Evolutionary conservation across 2,888 invertebrate genomes (phyloP), one percentile per base, ranked within the genome.

Genomic region (Eristalis arbustorum): DNA sequence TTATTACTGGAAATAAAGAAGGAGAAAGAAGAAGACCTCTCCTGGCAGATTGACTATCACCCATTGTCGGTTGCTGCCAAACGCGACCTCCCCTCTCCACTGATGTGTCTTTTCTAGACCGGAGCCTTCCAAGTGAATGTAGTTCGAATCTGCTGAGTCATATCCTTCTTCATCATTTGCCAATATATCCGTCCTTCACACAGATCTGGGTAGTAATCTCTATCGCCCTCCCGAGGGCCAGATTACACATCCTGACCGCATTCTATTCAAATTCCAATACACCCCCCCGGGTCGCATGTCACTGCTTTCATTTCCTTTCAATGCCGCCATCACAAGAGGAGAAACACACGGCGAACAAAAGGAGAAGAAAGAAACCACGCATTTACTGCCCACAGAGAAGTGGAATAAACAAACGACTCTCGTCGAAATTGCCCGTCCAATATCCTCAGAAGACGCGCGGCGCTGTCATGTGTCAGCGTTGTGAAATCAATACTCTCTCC

Each of bases 401-500:
- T 14, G 37, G 49, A 28, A 71, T 13, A 67, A 77, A 64, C 40
- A 75, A 72, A 64, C 4, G 10, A 73, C 73, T 77, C 69, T 63
- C 37, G 23, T 25, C 31, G 64, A 64, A 80, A 69, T 67, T 37
- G 31, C 2, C 42, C 42, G 61, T 73, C 72, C 11, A 61, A 74
- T 64, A 64, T 49, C 49, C 57, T 4, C 25, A 40, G 1, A 22
- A n/a, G 23, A 14, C 6, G 40, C 56, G 25, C 34, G 23, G 57
- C 67, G 4, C 31, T 63, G 62, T 62, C 66, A 80, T 76, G 73
- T 84, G 77, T 77, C 72, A 59, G 10, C 28, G 49, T 10, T 40
- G 40, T 67, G 87, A 79, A 87, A 87, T 87, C 87, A 67, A 87
- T 87, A 87, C 68, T 34, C 61, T 34, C 61, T 67, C 66, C 77